phyloP scores from a whole-genome alignment of 1,140 invertebrate species.

The Chironomus striatipennis region DNA sequence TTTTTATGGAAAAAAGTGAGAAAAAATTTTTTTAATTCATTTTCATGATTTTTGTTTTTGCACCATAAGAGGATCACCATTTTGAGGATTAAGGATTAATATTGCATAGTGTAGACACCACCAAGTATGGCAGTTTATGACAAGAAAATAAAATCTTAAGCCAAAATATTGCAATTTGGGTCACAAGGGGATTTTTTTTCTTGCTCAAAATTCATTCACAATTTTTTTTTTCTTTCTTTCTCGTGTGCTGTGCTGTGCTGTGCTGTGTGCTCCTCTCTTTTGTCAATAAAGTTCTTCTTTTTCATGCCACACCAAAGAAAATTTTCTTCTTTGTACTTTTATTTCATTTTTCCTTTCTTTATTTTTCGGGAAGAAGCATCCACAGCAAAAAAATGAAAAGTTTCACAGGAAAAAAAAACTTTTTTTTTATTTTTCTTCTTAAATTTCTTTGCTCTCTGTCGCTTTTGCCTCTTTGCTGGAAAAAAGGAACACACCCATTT shows the following conservation, averaged over 20 bases:
- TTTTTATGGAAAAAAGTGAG: background rate
- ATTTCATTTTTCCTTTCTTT: too few relatives aligned
- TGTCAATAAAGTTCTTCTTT: background rate
- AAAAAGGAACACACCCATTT: constrained; percentile 10
- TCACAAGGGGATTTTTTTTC: constrained; percentile 7
- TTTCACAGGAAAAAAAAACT: background rate
- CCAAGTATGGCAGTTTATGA: background rate
- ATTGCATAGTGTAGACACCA: background rate
- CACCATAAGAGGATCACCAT: background rate
- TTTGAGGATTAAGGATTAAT: constrained; percentile 6
- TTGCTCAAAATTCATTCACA: background rate
- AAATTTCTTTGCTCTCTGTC: background rate
- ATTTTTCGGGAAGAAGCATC: background rate
- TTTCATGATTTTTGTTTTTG: background rate
- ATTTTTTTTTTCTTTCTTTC: background rate
- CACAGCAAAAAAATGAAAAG: background rate
- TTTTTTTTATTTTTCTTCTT: background rate
- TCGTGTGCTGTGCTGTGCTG: background rate
- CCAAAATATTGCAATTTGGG: background rate
- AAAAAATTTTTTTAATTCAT: too few relatives aligned
- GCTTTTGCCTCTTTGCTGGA: background rate
- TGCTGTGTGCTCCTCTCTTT: background rate
- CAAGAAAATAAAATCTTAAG: background rate
- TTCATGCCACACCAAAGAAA: too few relatives aligned
- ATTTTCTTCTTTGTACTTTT: too few relatives aligned